Percentiles rank a stretch among this genome's conserved stretches.
Conservation (phyloP, 2,113 vertebrate species). For the Fulmarus glacialis region DNA sequence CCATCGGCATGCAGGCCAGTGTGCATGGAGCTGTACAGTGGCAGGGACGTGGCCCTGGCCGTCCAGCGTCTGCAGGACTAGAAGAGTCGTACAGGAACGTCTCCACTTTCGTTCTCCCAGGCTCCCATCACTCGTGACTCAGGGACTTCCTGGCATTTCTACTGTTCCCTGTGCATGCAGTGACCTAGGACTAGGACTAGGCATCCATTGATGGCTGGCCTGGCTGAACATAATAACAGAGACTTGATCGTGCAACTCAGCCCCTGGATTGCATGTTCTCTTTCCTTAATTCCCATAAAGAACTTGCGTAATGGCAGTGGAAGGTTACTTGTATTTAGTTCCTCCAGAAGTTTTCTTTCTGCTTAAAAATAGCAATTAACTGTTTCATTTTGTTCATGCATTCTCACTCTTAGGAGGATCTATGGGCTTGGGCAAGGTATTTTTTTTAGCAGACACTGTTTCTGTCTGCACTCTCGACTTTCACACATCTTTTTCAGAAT, state of each 20-base stretch:
- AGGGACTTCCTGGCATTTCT: neutral
- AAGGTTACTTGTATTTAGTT: neutral
- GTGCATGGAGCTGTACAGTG: neutral
- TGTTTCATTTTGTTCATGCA: neutral
- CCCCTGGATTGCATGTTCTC: neutral
- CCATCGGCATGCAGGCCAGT: rapidly evolving
- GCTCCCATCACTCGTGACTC: rapidly evolving
- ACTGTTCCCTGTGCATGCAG: neutral
- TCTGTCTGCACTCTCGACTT: neutral
- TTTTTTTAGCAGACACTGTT: neutral
- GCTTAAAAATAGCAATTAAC: neutral
- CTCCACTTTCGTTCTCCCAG: neutral
- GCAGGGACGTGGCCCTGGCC: neutral
- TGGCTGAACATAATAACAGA: rapidly evolving
- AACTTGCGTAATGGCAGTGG: rapidly evolving
- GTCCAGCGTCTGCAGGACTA: rapidly evolving
- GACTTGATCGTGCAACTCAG: neutral
- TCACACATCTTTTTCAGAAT: neutral
- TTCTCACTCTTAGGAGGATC: neutral
- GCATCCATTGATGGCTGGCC: neutral
- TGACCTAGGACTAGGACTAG: neutral
- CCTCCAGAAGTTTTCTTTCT: neutral
- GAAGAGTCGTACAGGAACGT: rapidly evolving
- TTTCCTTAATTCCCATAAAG: neutral
- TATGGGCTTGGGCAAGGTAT: neutral